A percentile compares a stretch with the other conserved stretches of the same genome.
Evolutionary conservation across 2,113 vertebrate genomes (phyloP).

Genomic region (Corythaeola cristata): DNA sequence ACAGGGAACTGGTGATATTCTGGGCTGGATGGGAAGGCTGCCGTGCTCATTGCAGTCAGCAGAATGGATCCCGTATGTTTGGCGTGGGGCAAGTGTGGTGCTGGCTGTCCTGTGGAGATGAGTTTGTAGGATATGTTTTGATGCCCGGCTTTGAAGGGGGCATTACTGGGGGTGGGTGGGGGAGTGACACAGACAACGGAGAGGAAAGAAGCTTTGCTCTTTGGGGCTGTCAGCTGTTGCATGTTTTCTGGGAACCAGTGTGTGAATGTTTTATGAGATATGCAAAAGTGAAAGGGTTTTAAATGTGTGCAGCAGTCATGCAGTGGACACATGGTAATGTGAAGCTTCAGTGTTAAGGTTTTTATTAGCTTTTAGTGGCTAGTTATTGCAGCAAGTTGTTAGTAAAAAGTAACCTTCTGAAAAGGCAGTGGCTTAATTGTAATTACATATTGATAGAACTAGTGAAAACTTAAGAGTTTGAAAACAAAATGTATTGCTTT

Average conservation of each 20-base stretch:
- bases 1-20: not conserved
- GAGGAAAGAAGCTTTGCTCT: not conserved
- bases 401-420: not conserved
- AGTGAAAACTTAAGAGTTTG: not conserved
- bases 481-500: not conserved
- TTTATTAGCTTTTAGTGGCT: not conserved
- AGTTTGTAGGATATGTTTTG: not conserved
- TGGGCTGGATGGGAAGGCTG: not conserved
- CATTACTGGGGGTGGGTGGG: not conserved
- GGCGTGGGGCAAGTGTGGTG: fast-evolving
- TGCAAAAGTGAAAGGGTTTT: not conserved
- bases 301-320: fast-evolving
- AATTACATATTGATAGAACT: not conserved
- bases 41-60: fast-evolving
- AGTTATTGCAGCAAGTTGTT: not conserved
- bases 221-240: not conserved
- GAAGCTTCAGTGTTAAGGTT: not conserved
- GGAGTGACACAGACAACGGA: not conserved
- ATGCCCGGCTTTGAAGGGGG: not conserved
- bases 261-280: not conserved
- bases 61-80: not conserved
- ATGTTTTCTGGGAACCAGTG: not conserved
- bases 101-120: not conserved
- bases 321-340: not conserved
- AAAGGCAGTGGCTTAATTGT: not conserved